Evolutionary conservation across 2,113 vertebrate species (phyloP), one percentile per base, ranked within the genome.

Genomic region (Megaptera novaeangliae): DNA sequence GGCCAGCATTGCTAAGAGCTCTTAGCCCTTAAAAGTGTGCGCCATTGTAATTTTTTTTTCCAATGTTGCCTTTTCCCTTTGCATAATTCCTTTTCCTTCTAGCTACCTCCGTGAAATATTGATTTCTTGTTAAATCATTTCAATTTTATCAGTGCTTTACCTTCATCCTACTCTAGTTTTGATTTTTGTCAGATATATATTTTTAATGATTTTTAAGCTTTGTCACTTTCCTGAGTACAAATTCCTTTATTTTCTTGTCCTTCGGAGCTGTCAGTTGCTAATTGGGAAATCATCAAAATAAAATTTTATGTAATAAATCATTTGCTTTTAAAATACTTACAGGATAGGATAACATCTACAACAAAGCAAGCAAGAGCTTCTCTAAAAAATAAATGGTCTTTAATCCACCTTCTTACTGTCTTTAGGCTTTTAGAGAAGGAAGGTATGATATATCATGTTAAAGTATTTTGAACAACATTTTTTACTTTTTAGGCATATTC

Each of bases 401-500:
- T 94, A 91, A 88, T 75, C 29, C 72, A 83, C 61, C 3, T 78
- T 82, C 27, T 91, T 15, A 78, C 20, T 41, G 82, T 36, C 80
- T 93, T 88, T 91, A 92, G 44, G 18, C 63, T 94, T 97, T 94
- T 95, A 85, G 72, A 94, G 57, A 94, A 96, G 55, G 27, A 81
- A 74, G 12, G 3, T 95, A n/a, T 69, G 94, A n/a, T 91, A 59
- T 52, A n/a, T 52, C 12, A 66, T 17, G 5, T 91, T 68, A 46
- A 88, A 69, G 11, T 96, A 36, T 97, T 96, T 96, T 98, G 49
- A 98, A 95, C 46, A 88, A 8, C 39, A 12, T 36, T 92, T 90
- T 98, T 98, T 92, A 91, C 97, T 88, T 98, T 96, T 69, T 96
- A 99, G 99, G 99, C 99, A 2, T 99, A 99, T 98, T 99, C 99